Evolutionary conservation across 2,888 invertebrate species (phyloP), one percentile per base, ranked within the genome.

Genomic region (Cryptocheilus praepositus): DNA sequence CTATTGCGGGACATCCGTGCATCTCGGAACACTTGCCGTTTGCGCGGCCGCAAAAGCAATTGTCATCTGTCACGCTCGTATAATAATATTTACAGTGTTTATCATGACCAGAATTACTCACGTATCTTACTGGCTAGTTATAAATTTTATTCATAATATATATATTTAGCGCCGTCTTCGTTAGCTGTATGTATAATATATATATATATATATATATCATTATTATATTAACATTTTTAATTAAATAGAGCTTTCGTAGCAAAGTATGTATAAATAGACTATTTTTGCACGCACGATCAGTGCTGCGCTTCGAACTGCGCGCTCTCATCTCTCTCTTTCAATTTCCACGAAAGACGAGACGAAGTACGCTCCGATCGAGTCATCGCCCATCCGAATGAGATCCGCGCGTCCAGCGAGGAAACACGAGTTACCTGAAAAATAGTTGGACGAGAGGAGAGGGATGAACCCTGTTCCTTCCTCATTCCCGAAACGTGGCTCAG

Each of bases 101-200:
- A 85, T 36, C 36, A 36, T 86, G 86, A 86, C 86, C 86, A 86
- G 86, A 86, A 84, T 85, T 86, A 86, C 85, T 86, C 85, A 84
- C 82, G 77, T 83, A 76, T 68, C 83, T 86, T 84, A 83, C 72
- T 63, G 73, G 69, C 84, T 86, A 85, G 71, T 80, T 81, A 81
- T 73, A 82, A 80, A 80, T 77, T 83, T 82, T 74, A 79, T 74
- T 75, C 79, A 67, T 74, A 76, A 60, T 77, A 60, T 69, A 76
- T 58, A 81, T 81, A 82, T 80, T 80, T 82, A 85, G 83, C 83
- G 84, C 79, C 82, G 71, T 83, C 77, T 68, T 83, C 75, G 71
- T 81, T 74, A 77, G 72, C 74, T 49, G 49, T 69, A 63, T 68
- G 21, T 66, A 64, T 64, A 57, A 45, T 61, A 58, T 58, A 64